These are phyloP conservation scores for Enteromius thamalakanensis DNA, from an alignment of 2,797 vertebrate species.

Conservation along the genomic window DNA sequence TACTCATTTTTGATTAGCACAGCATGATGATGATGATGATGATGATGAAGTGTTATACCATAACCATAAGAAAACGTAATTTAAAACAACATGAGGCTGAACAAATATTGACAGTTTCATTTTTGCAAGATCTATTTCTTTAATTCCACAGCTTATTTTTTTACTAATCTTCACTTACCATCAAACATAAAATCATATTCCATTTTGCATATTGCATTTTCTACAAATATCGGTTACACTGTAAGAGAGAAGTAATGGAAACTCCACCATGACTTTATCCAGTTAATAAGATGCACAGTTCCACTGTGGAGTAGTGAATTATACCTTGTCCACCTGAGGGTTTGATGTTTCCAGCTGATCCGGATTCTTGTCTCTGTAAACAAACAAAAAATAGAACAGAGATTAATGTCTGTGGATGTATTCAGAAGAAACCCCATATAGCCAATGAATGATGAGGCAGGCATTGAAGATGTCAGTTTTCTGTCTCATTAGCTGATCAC, in stretches of 20 bases:
- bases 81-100: not conserved
- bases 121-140: not conserved
- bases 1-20: too few species aligned
- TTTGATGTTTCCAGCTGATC: constrained; percentile 53
- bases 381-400: constrained; percentile 19
- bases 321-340: constrained; percentile 53
- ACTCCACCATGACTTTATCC: not conserved
- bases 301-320: not conserved
- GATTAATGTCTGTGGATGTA: not conserved
- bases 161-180: constrained; percentile 4
- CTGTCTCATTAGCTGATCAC: constrained; percentile 28
- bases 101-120: not conserved
- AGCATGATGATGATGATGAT: too few species aligned
- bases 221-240: not conserved
- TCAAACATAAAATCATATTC: constrained; percentile 14
- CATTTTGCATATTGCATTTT: not conserved
- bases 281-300: constrained; percentile 7
- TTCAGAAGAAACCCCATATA: not conserved
- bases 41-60: not conserved
- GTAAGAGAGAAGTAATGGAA: not conserved
- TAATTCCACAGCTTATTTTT: not conserved
- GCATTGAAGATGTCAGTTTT: not conserved
- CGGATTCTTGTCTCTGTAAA: constrained; percentile 58
- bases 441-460: constrained; percentile 6
- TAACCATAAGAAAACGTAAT: not conserved